A percentile compares a stretch with the other conserved stretches of the same genome.
Evolutionary conservation across 2,888 invertebrate species (phyloP).

Genomic region (Myopa tessellatipennis): DNA sequence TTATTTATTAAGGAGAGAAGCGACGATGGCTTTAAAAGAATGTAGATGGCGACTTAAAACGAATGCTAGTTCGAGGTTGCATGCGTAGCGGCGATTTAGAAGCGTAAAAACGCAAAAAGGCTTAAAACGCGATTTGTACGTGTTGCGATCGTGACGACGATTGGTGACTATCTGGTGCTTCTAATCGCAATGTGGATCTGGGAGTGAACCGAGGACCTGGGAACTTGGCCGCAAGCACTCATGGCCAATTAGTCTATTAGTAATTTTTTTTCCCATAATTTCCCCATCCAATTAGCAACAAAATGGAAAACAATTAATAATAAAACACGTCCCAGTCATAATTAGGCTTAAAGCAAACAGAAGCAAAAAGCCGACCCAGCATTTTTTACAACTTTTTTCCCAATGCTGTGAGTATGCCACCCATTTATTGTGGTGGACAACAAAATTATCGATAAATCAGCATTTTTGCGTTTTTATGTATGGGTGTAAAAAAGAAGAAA

Average conservation of each 20-base stretch:
- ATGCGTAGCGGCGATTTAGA: conserved; percentile 32
- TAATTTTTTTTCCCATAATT: conserved; percentile 28
- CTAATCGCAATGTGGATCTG: background rate
- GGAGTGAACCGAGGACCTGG: background rate
- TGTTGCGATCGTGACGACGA: conserved; percentile 11
- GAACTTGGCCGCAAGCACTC: conserved; percentile 13
- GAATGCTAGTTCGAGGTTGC: background rate
- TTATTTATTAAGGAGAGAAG: background rate
- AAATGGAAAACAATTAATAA: conserved; percentile 39
- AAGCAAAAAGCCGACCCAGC: conserved; percentile 17
- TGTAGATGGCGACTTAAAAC: background rate
- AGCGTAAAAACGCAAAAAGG: background rate
- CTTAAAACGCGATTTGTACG: background rate
- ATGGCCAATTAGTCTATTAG: conserved; percentile 37
- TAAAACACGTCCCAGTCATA: conserved; percentile 33
- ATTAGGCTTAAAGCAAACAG: conserved; percentile 21
- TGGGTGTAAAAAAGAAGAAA: conserved; percentile 3
- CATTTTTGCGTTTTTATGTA: background rate
- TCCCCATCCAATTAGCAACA: conserved; percentile 37
- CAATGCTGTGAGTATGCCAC: conserved; percentile 1
- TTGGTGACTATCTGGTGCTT: background rate
- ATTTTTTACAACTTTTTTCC: conserved; percentile 17
- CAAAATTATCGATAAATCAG: conserved; percentile 21
- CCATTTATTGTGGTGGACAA: conserved; percentile 14
- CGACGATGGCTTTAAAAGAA: background rate